These are phyloP conservation scores for Clarias laeviceps DNA, from an alignment of 2,797 vertebrate genomes.

Conservation along the genomic window DNA sequence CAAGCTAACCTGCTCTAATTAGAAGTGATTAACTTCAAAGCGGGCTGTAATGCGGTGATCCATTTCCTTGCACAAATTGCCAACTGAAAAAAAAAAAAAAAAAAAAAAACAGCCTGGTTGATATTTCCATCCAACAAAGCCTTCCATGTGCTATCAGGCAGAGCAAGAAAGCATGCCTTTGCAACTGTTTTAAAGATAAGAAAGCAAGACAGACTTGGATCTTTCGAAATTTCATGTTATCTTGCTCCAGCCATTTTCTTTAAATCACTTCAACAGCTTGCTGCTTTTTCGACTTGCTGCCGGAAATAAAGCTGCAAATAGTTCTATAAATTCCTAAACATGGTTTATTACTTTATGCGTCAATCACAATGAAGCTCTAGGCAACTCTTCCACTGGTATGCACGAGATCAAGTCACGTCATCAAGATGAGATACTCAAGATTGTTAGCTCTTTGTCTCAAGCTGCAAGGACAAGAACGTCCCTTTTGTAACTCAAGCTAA, in stretches of 20 bases:
- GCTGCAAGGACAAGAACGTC: not conserved
- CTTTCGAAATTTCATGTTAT: constrained; percentile 25
- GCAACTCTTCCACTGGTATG: not conserved
- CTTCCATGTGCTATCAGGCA: constrained; percentile 45
- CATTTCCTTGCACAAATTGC: constrained; percentile 40
- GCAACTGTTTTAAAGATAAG: constrained; percentile 51
- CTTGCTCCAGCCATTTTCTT: constrained; percentile 18
- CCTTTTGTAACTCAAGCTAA: not conserved
- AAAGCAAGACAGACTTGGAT: constrained; percentile 22
- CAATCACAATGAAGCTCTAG: constrained; percentile 58
- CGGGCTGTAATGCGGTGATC: constrained; percentile 56
- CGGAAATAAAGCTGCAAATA: constrained; percentile 36
- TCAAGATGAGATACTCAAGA: not conserved
- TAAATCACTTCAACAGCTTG: constrained; percentile 37
- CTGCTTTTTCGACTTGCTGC: constrained; percentile 47
- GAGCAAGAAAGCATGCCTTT: constrained; percentile 32
- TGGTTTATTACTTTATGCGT: constrained; percentile 58
- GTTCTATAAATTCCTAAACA: constrained; percentile 47
- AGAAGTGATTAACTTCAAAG: constrained; percentile 74
- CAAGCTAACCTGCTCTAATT: constrained; percentile 59
- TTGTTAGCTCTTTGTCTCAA: not conserved
- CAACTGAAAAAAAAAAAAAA: constrained; percentile 48
- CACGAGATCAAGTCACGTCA: not conserved
- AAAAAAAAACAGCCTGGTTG: constrained; percentile 36
- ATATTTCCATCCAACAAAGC: constrained; percentile 56